Evolutionary conservation across 2,113 vertebrate species (phyloP).

Genomic region (Protomyctophum bolini): DNA sequence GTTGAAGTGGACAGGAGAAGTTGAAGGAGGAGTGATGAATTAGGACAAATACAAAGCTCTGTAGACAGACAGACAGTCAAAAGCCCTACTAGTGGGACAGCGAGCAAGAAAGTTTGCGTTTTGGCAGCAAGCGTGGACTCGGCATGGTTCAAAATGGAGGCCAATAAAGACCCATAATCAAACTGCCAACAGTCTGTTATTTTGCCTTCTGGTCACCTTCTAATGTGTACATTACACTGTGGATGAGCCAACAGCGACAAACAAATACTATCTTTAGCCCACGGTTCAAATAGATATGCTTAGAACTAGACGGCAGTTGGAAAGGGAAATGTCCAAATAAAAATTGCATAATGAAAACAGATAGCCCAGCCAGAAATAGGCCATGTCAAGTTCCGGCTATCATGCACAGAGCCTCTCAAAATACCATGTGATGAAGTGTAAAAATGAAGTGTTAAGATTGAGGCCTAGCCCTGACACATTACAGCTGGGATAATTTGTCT

Average conservation of each 20-base stretch:
- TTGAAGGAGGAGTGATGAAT: background rate
- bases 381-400: background rate
- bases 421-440: background rate
- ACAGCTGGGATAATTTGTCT: background rate
- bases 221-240: constrained; percentile 9
- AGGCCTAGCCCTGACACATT: background rate
- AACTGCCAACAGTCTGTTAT: background rate
- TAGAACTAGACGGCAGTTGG: constrained; percentile 2
- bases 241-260: constrained; percentile 16
- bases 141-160: background rate
- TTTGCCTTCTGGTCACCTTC: constrained; percentile 13
- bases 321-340: background rate
- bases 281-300: background rate
- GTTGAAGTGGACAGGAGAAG: background rate
- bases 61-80: background rate
- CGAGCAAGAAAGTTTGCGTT: constrained; percentile 22
- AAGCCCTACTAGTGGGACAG: background rate
- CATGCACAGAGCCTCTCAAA: constrained; percentile 10
- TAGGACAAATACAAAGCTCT: too few species aligned
- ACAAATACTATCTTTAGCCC: constrained; percentile 38
- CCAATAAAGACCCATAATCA: background rate
- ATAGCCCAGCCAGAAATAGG: too few species aligned
- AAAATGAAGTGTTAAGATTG: too few species aligned
- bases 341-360: background rate
- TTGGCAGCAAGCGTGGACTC: background rate